These are phyloP conservation scores for Danio albolineatus DNA, from an alignment of 2,797 vertebrate species.

Conservation along the genomic window DNA sequence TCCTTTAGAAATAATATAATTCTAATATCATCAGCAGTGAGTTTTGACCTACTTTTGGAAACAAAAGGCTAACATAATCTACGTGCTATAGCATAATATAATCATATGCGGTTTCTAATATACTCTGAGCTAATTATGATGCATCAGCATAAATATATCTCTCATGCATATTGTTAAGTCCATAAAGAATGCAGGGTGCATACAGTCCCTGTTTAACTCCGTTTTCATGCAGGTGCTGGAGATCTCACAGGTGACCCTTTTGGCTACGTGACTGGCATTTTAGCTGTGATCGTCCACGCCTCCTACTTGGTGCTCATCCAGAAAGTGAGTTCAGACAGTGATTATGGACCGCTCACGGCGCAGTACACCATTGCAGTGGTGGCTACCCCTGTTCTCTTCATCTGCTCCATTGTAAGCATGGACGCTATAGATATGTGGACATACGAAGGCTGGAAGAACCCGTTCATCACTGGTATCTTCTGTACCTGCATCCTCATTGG, in stretches of 20 bases:
- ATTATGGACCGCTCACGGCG: conserved; percentile 92
- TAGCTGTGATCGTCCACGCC: conserved; percentile 94
- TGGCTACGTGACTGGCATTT: conserved; percentile 92
- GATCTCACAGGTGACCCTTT: conserved; percentile 92
- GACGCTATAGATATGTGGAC: conserved; percentile 92
- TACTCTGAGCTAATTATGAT: background rate
- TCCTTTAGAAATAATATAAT: too few species aligned
- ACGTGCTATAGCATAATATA: background rate
- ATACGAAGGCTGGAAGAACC: conserved; percentile 91
- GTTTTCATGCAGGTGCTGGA: conserved; percentile 84
- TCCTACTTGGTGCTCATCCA: conserved; percentile 97
- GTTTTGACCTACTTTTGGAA: background rate
- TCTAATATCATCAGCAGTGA: background rate
- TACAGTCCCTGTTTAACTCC: background rate
- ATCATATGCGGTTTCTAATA: background rate
- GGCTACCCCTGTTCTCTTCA: conserved; percentile 85
- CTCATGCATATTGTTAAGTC: background rate
- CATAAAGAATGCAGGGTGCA: background rate
- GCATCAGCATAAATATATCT: background rate
- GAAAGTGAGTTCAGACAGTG: conserved; percentile 89
- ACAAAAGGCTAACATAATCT: background rate
- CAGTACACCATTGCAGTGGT: conserved; percentile 94
- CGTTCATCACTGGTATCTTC: conserved; percentile 88
- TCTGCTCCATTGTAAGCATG: conserved; percentile 90
- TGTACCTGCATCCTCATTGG: conserved; percentile 87